Percentiles rank a stretch among this genome's conserved stretches.
phyloP scores from a whole-genome alignment of 2,888 invertebrate genomes.

The Periphyllus acericola region DNA sequence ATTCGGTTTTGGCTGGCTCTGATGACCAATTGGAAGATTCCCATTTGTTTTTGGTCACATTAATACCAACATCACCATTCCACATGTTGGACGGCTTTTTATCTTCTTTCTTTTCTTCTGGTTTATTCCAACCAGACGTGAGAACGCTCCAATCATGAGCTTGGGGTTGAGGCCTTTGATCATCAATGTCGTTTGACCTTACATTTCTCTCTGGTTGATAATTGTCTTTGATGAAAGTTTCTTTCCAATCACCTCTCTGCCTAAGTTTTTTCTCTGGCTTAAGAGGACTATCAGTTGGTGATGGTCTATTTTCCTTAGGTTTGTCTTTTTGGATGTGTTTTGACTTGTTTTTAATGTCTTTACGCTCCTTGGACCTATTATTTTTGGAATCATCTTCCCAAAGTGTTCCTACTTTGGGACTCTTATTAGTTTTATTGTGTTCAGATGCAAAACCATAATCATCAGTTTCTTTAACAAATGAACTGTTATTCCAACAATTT shows the following conservation, averaged over 20 bases:
- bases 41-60: slow-evolving; percentile 56
- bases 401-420: slow-evolving; percentile 38
- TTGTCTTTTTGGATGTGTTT: slow-evolving; percentile 59
- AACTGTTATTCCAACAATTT: slow-evolving; percentile 60
- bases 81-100: slow-evolving; percentile 56
- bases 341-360: slow-evolving; percentile 53
- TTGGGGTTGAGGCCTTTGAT: slow-evolving; percentile 57
- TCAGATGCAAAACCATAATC: slow-evolving; percentile 54
- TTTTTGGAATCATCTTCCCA: slow-evolving; percentile 60
- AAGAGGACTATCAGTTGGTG: slow-evolving; percentile 55
- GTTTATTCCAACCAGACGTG: slow-evolving; percentile 58
- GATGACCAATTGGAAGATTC: slow-evolving; percentile 57
- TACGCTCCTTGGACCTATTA: slow-evolving; percentile 56
- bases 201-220: slow-evolving; percentile 59
- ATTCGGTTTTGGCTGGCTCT: slow-evolving; percentile 53
- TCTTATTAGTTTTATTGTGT: slow-evolving; percentile 54
- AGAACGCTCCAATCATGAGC: slow-evolving; percentile 58
- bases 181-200: slow-evolving; percentile 53
- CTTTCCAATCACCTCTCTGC: slow-evolving; percentile 57
- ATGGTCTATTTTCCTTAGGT: slow-evolving; percentile 56
- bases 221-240: slow-evolving; percentile 60
- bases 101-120: slow-evolving; percentile 57
- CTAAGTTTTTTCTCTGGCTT: slow-evolving; percentile 59
- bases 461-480: slow-evolving; percentile 57
- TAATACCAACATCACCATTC: slow-evolving; percentile 50